A percentile compares a stretch with the other conserved stretches of the same genome.
Evolutionary conservation across 2,888 invertebrate species (phyloP).

Genomic region (Lasioglossum oenotherae): DNA sequence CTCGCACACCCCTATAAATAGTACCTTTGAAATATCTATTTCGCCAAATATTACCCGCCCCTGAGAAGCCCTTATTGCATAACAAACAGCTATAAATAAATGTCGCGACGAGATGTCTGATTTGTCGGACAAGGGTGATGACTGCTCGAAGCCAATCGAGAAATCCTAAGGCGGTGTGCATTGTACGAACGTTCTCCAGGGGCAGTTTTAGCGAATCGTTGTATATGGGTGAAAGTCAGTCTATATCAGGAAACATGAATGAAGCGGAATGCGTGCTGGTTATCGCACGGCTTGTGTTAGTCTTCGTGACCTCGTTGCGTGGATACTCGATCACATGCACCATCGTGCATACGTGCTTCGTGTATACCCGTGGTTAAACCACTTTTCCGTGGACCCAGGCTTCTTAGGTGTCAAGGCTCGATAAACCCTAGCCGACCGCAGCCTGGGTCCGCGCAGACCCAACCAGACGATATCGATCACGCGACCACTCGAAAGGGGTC

Average conservation of each 20-base stretch:
- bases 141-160: conserved; percentile 14
- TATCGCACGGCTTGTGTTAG: conserved; percentile 80
- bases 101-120: background rate
- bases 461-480: background rate
- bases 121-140: background rate
- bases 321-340: conserved; percentile 77
- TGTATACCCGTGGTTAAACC: conserved; percentile 17
- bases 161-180: conserved; percentile 10
- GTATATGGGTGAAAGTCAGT: conserved; percentile 58
- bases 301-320: conserved; percentile 81
- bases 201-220: conserved; percentile 53
- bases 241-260: conserved; percentile 82
- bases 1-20: too few relatives aligned
- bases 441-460: conserved; percentile 1
- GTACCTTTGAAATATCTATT: too few relatives aligned
- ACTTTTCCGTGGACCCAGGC: conserved; percentile 23
- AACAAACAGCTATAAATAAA: conserved; percentile 7
- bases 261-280: conserved; percentile 83
- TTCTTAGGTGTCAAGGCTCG: conserved; percentile 6
- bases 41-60: background rate
- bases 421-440: conserved; percentile 1
- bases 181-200: conserved; percentile 36
- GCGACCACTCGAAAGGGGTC: background rate
- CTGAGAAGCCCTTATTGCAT: background rate
- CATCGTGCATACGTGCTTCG: conserved; percentile 37